Evolutionary conservation across 1,140 invertebrate species (phyloP).

Genomic region (Heliconius nattereri): DNA sequence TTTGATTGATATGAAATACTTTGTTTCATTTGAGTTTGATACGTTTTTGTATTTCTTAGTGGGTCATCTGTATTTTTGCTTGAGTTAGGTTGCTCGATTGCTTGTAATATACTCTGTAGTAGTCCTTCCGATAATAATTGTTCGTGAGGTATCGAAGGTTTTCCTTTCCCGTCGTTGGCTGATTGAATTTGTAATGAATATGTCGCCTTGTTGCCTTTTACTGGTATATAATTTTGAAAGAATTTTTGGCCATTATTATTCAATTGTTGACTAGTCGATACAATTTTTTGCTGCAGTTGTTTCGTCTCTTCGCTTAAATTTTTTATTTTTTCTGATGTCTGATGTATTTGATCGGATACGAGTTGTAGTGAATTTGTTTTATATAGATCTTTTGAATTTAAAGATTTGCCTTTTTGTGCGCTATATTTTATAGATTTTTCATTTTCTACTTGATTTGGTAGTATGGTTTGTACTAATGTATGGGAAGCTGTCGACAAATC

Average conservation of each 20-base stretch:
- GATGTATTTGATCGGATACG: constrained; percentile 65
- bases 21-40: constrained; percentile 1
- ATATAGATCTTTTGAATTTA: constrained; percentile 53
- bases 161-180: constrained; percentile 79
- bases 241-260: constrained; percentile 45
- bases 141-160: constrained; percentile 83
- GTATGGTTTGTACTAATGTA: constrained; percentile 56
- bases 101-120: constrained; percentile 87
- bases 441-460: constrained; percentile 56
- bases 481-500: constrained; percentile 68
- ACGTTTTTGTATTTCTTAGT: not conserved
- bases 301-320: constrained; percentile 70
- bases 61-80: constrained; percentile 22
- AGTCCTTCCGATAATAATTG: constrained; percentile 89
- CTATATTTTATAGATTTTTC: constrained; percentile 55
- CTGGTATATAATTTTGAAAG: constrained; percentile 79
- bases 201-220: constrained; percentile 83
- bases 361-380: constrained; percentile 57
- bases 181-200: constrained; percentile 89
- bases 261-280: constrained; percentile 55
- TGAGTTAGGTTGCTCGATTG: constrained; percentile 65
- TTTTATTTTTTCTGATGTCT: constrained; percentile 69
- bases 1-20: constrained; percentile 16
- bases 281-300: constrained; percentile 71
- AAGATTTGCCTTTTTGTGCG: constrained; percentile 64